Evolutionary conservation across 92 coral and sea anemone genomes (phyloP).

Genomic region (Palythoa caribaeorum): DNA sequence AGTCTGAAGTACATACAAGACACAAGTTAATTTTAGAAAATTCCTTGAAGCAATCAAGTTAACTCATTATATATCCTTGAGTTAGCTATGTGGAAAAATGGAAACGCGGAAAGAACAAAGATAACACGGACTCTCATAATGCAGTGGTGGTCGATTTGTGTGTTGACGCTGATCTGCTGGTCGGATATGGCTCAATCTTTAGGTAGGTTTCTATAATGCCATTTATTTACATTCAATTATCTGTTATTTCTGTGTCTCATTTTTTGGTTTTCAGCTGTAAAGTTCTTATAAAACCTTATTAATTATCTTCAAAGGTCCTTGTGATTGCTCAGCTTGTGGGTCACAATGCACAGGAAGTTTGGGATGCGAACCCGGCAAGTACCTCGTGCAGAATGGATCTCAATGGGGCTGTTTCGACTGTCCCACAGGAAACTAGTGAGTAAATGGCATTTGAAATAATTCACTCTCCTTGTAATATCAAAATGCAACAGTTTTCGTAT

Average conservation of each 20-base stretch:
- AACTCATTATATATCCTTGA: conserved; percentile 4
- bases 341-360: conserved; percentile 83
- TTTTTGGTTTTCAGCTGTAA: not conserved
- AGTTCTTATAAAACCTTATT: not conserved
- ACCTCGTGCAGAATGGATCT: conserved; percentile 69
- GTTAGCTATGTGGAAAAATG: conserved; percentile 43
- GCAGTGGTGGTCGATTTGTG: conserved; percentile 9
- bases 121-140: not conserved
- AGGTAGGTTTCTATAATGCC: conserved; percentile 47
- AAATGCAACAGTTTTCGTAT: not conserved
- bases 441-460: conserved; percentile 9
- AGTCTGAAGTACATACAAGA: not conserved
- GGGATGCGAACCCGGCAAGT: conserved; percentile 85
- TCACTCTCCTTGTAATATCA: not conserved
- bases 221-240: conserved; percentile 36
- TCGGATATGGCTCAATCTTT: conserved; percentile 46
- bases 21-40: not conserved
- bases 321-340: conserved; percentile 95
- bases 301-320: conserved; percentile 66
- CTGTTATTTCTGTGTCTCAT: not conserved
- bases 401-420: conserved; percentile 88
- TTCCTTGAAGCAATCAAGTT: not conserved
- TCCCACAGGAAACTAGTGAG: conserved; percentile 92
- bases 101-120: conserved; percentile 33
- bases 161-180: conserved; percentile 57